Percentiles rank a stretch among this genome's conserved stretches.
Evolutionary conservation across 2,113 vertebrate genomes (phyloP).

Genomic region (Tapirus terrestris): DNA sequence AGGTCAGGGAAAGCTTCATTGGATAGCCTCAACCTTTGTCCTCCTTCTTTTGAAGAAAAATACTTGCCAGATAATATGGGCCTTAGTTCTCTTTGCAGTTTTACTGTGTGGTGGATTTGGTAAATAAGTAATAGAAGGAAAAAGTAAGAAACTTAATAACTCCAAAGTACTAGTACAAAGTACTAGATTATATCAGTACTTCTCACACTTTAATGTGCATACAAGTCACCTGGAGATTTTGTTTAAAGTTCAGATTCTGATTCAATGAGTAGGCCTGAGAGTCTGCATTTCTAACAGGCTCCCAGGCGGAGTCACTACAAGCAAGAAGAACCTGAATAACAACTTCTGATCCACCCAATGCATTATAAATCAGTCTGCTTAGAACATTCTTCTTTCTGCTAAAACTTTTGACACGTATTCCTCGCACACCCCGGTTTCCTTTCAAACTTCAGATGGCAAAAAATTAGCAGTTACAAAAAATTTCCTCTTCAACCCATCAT

Average conservation of each 20-base stretch:
- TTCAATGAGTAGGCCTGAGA: not conserved
- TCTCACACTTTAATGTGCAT: not conserved
- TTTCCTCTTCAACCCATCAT: not conserved
- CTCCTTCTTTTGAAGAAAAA: slow-evolving; percentile 74
- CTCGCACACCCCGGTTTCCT: not conserved
- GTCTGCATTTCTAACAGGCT: slow-evolving; percentile 21
- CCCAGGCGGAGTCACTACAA: not conserved
- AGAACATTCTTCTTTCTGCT: slow-evolving; percentile 50
- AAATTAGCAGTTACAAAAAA: slow-evolving; percentile 50
- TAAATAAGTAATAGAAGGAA: not conserved
- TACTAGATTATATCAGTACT: not conserved
- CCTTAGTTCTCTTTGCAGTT: slow-evolving; percentile 58
- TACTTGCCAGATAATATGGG: slow-evolving; percentile 49
- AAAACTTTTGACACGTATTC: slow-evolving; percentile 29
- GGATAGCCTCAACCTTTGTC: slow-evolving; percentile 72
- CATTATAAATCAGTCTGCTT: slow-evolving; percentile 44
- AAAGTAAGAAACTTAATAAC: slow-evolving; percentile 1
- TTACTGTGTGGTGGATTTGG: not conserved
- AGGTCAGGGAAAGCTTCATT: slow-evolving; percentile 31
- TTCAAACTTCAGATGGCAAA: slow-evolving; percentile 42
- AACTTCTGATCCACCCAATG: slow-evolving; percentile 29
- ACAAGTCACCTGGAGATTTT: not conserved
- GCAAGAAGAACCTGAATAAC: not conserved
- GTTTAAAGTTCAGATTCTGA: slow-evolving; percentile 16
- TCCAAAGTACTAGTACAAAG: not conserved